Evolutionary conservation across 1,140 invertebrate genomes (phyloP).

Genomic region (Drosophila parvula): DNA sequence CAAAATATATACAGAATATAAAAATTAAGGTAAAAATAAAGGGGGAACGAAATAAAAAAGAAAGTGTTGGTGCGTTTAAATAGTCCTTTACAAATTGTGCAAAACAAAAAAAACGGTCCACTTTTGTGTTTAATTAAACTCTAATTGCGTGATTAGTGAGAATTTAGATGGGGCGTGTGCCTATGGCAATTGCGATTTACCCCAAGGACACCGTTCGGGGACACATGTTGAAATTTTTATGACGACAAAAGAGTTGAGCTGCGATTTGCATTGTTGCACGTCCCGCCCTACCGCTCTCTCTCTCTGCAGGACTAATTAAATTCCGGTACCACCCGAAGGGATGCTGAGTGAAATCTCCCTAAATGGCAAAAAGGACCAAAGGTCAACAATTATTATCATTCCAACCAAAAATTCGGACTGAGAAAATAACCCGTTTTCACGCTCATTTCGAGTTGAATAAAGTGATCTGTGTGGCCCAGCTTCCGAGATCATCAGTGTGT

Average conservation of each 20-base stretch:
- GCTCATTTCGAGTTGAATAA: slow-evolving; percentile 17
- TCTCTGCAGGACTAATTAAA: slow-evolving; percentile 37
- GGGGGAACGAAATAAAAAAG: neutral
- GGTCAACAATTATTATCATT: slow-evolving; percentile 26
- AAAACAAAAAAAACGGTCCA: neutral
- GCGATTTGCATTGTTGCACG: slow-evolving; percentile 43
- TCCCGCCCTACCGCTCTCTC: neutral
- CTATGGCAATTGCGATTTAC: slow-evolving; percentile 29
- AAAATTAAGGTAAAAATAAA: neutral
- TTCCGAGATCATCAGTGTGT: slow-evolving; percentile 44
- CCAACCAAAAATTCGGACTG: neutral
- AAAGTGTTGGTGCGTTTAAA: slow-evolving; percentile 8
- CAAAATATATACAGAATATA: slow-evolving; percentile 8
- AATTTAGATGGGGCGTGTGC: slow-evolving; percentile 52
- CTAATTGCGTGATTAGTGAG: slow-evolving; percentile 48
- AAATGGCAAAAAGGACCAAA: slow-evolving; percentile 24
- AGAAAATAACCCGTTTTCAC: slow-evolving; percentile 57
- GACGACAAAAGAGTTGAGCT: slow-evolving; percentile 31
- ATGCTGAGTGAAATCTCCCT: slow-evolving; percentile 32
- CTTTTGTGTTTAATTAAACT: slow-evolving; percentile 47
- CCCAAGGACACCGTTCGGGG: slow-evolving; percentile 11
- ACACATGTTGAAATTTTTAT: slow-evolving; percentile 53
- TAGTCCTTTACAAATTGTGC: neutral
- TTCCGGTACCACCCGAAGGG: slow-evolving; percentile 27
- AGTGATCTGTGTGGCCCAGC: slow-evolving; percentile 24